Evolutionary conservation across 2,888 invertebrate genomes (phyloP), one percentile per base, ranked within the genome.

Genomic region (Papilio protenor): DNA sequence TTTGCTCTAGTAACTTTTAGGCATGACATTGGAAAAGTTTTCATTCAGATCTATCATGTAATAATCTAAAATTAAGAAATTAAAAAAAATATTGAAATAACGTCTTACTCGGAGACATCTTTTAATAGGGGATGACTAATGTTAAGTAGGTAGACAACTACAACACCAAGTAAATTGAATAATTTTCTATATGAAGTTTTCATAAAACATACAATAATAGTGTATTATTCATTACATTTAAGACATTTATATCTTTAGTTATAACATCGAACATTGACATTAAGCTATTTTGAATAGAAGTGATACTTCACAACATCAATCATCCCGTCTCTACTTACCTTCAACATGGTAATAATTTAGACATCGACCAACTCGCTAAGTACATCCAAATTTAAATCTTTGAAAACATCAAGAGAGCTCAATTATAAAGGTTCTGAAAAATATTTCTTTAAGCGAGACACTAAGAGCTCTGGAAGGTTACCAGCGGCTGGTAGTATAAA

Each of bases 21-120:
- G 33, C 77, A 79, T 76, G 78, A 87, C 87, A 87, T 90, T 90
- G 90, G 88, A 85, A 90, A 40, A 91, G 87, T 86, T 87, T 89
- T 89, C 90, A 88, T 88, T 93, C 94, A 94, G 94, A 94, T 94
- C 94, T 93, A 87, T 81, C 89, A 82, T 84, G 69, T 57, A 85
- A 85, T 86, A 87, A 86, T 86, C 85, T 86, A 89, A 86, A 86
- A 87, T 84, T 81, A 85, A 83, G 84, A 84, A 86, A 82, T 81
- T 80, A 80, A 81, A 82, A 84, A 85, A 82, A 84, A 85, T 12
- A 69, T 21, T 11, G 66, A 45, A 45, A 69, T 45, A 69, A 69
- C 14, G 66, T 69, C 66, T 45, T 21, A 21, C 21, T 10, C 0
- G 5, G 40, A n/a, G 66, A 69, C 40, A 69, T 69, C n/a, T 45